These are phyloP conservation scores for Solenopsis fugax DNA, from an alignment of 1,140 invertebrate species.

Conservation along the genomic window DNA sequence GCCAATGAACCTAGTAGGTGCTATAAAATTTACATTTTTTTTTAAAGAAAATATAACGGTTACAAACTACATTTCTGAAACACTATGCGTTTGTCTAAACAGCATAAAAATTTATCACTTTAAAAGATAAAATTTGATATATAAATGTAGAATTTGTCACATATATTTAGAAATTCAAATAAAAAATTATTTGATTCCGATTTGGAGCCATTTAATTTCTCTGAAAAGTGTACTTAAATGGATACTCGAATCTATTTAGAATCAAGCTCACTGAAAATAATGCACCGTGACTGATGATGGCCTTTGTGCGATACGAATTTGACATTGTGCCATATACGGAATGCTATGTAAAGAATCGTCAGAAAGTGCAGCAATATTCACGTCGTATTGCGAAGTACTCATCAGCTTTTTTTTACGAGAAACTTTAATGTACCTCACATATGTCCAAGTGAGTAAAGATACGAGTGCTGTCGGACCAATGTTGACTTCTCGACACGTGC, in stretches of 20 bases:
- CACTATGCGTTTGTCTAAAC: background rate
- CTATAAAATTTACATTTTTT: background rate
- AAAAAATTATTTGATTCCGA: background rate
- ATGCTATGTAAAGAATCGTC: background rate
- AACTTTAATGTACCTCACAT: conserved; percentile 85
- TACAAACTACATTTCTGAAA: background rate
- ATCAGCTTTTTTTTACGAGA: background rate
- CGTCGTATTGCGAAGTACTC: conserved; percentile 39
- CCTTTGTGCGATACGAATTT: conserved; percentile 27
- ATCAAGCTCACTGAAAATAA: conserved; percentile 1
- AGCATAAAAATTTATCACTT: no score
- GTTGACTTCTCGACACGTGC: conserved; percentile 94
- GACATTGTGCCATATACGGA: conserved; percentile 7
- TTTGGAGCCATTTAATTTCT: background rate
- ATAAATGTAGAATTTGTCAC: background rate
- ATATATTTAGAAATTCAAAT: background rate
- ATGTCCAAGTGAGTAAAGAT: conserved; percentile 90
- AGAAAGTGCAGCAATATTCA: conserved; percentile 50
- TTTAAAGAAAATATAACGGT: background rate
- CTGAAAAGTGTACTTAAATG: background rate
- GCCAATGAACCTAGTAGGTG: background rate
- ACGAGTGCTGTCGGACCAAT: conserved; percentile 93
- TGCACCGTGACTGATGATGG: background rate
- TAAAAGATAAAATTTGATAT: background rate
- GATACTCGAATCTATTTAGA: background rate